Base-by-base conservation (phyloP, 2,797 vertebrate species). In the Tragelaphus eurycerus region DNA sequence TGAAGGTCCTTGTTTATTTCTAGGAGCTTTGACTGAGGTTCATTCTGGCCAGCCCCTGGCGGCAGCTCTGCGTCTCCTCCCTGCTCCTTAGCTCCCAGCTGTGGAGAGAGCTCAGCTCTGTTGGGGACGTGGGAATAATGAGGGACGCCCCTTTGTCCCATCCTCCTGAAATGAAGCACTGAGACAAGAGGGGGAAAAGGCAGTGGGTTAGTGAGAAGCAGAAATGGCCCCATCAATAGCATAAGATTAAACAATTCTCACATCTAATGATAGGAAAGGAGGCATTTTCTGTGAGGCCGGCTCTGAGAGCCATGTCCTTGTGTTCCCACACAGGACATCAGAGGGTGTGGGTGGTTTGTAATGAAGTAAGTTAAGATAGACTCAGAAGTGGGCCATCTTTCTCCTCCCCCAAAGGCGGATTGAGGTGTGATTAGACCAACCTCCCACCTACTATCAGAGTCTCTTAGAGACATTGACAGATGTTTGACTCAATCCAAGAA, bases 191-290 rank as follows among this genome's bases (percentile, higher is more conserved):
- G 43, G 38, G 34, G 3, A 89, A 57, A 78, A 93, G 59, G 19
- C 54, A 85, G 46, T 3, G 11, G 76, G 9, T 90, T 84, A 94
- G 85, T 74, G 16, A 90, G 55, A 86, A 79, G 60, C 34, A 14
- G 43, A 97, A 95, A 71, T 90, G 88, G 85, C n/a, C 38, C 48
- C 17, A 60, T 84, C 82, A 55, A 34, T 59, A 57, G 10, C 71
- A 87, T 87, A 71, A 74, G 67, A 94, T 93, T 87, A 92, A 96
- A 86, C 62, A 86, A 31, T 87, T 96, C 38, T 93, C 34, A 2
- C 54, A 88, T 96, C 48, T 88, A 48, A 79, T 91, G 57, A 50
- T 86, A 93, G 92, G 83, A 96, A 98, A 90, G 76, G 60, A 86
- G 13, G 54, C 95, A 78, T 78, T 94, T 97, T 88, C 76, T 81